These are phyloP conservation scores for Heliconius hermathena DNA, from an alignment of 1,140 invertebrate genomes.

Conservation along the genomic window DNA sequence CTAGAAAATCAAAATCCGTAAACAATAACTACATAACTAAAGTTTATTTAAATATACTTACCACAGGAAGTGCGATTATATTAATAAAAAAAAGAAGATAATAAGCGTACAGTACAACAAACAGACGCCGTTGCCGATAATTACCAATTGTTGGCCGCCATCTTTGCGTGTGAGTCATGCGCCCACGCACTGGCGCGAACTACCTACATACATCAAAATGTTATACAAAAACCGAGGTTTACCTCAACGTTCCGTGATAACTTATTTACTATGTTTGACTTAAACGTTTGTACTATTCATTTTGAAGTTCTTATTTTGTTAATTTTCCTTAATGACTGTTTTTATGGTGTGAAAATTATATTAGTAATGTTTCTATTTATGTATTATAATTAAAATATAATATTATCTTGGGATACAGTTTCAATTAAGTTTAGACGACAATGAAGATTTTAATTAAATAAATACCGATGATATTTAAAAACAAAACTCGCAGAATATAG, in stretches of 20 bases:
- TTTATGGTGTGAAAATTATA: not conserved
- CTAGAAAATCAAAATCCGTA: no score
- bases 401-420: not conserved
- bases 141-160: slow-evolving; percentile 50
- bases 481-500: no score
- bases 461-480: no score
- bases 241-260: not conserved
- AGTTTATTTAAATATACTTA: not conserved
- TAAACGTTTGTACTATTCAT: not conserved
- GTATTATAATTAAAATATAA: not conserved
- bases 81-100: slow-evolving; percentile 30
- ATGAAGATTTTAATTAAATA: no score
- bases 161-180: slow-evolving; percentile 48
- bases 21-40: not conserved
- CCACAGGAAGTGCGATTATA: slow-evolving; percentile 20
- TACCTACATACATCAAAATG: slow-evolving; percentile 29
- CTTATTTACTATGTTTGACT: slow-evolving; percentile 13
- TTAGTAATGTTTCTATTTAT: not conserved
- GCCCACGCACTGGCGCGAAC: slow-evolving; percentile 40
- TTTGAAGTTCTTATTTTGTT: not conserved
- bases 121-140: slow-evolving; percentile 43
- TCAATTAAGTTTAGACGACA: no score
- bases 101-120: slow-evolving; percentile 41
- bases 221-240: slow-evolving; percentile 30
- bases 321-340: not conserved